phyloP scores from a whole-genome alignment of 2,797 vertebrate genomes.

The Geotrypetes seraphini region DNA sequence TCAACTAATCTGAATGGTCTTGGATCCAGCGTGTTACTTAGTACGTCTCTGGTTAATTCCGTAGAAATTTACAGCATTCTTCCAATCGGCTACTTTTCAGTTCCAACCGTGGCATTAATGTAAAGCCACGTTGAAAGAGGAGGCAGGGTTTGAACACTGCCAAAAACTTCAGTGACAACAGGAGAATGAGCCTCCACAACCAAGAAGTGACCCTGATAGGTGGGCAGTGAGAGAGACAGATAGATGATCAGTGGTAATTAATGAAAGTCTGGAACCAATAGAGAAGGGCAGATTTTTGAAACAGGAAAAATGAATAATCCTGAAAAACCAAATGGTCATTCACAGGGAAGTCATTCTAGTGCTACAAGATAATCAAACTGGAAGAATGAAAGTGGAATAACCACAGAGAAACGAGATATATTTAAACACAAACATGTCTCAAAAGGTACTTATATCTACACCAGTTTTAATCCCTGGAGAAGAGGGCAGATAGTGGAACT shows the following conservation, averaged over 20 bases:
- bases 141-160: conserved; percentile 75
- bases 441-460: too few species aligned
- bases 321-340: conserved; percentile 66
- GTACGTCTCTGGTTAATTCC: too few species aligned
- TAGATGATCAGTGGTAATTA: conserved; percentile 69
- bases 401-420: conserved; percentile 74
- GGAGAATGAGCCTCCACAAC: conserved; percentile 69
- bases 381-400: conserved; percentile 75
- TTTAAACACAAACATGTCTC: too few species aligned
- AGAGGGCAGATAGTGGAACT: too few species aligned
- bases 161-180: conserved; percentile 77
- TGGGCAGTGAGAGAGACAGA: conserved; percentile 79
- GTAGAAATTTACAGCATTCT: too few species aligned
- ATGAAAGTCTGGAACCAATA: conserved; percentile 54
- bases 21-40: too few species aligned
- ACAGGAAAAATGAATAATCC: conserved; percentile 34
- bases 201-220: conserved; percentile 70
- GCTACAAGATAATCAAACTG: conserved; percentile 57
- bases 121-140: too few species aligned
- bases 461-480: too few species aligned
- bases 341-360: conserved; percentile 66
- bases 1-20: too few species aligned
- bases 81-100: too few species aligned
- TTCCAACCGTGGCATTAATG: too few species aligned
- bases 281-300: conserved; percentile 9